Base-by-base conservation (phyloP, 92 coral and sea anemone species). In the Phenganax subtilis region DNA sequence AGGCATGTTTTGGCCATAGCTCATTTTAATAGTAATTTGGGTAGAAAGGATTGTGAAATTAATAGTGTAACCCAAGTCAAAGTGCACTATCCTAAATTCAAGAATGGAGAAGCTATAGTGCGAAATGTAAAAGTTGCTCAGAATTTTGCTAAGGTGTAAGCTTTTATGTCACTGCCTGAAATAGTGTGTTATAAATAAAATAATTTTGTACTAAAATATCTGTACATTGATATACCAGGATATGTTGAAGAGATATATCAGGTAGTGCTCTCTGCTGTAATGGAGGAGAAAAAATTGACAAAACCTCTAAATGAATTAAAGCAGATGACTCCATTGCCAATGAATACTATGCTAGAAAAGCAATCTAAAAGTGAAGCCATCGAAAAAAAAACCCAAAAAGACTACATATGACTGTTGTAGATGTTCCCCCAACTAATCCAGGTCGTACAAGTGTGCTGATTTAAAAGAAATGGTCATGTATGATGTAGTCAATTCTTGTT, bases 361-460 rank as follows among this genome's bases (percentile, higher is more conserved):
- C 63, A 58, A 58, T 58, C 63, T 58, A 58, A 58, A 58, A n/a
- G 2, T 58, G 63, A 58, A 12, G 63, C 63, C 17, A 58, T 58
- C 7, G 2, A 37, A 37, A 12, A n/a, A 58, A 58, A 58, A 58
- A 8, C 25, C 25, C 63, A 58, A 58, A n/a, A 58, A 12, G 63
- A 58, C 63, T 12, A 58, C 14, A 8, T 58, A 58, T 58, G 63
- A 58, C 63, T 12, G 17, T 8, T 12, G 14, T 58, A n/a, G 17
- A 58, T 58, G 63, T 58, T 58, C 63, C 63, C 14, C 63, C 63
- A 58, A 58, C 63, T 58, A 58, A 58, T 58, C 63, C 63, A 58
- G 63, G 63, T 58, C 2, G 63, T 58, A 37, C 5, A 37, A 58
- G 17, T 58, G 15, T n/a, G 17, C 63, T 58, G 63, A 12, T 58